Evolutionary conservation across 2,888 invertebrate species (phyloP).

Genomic region (Latrodectus hesperus): DNA sequence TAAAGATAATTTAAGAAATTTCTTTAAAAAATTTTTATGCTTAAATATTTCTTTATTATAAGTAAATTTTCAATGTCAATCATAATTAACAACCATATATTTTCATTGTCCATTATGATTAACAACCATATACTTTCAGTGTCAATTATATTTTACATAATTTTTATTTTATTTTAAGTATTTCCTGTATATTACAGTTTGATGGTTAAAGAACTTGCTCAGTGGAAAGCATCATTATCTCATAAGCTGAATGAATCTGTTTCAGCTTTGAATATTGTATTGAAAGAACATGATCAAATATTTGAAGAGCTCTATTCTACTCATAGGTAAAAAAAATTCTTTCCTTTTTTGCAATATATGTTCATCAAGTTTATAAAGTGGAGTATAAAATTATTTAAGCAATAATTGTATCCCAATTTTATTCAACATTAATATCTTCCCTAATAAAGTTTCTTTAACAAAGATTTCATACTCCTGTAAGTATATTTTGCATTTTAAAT

Average conservation of each 20-base stretch:
- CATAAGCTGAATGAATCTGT: slow-evolving; percentile 83
- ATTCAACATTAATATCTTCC: background rate
- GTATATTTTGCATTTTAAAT: too few relatives aligned
- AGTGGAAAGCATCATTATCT: slow-evolving; percentile 87
- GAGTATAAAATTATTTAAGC: background rate
- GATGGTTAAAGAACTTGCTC: slow-evolving; percentile 92
- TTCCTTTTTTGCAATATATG: background rate
- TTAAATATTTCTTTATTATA: background rate
- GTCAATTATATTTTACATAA: background rate
- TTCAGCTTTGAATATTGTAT: slow-evolving; percentile 81
- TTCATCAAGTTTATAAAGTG: too few relatives aligned
- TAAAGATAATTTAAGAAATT: too few relatives aligned
- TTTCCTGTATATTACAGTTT: slow-evolving; percentile 79
- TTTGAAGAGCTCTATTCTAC: slow-evolving; percentile 24
- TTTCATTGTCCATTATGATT: background rate
- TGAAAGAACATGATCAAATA: slow-evolving; percentile 82
- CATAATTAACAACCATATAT: background rate
- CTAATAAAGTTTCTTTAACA: background rate
- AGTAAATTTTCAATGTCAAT: background rate
- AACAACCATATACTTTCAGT: background rate
- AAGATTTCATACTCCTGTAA: background rate
- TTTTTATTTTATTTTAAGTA: too few relatives aligned
- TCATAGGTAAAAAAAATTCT: slow-evolving; percentile 26
- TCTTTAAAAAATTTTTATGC: too few relatives aligned
- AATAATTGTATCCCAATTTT: background rate